Base-by-base conservation (phyloP, 2,113 vertebrate genomes). In the Xenotilapia flavipinnis region DNA sequence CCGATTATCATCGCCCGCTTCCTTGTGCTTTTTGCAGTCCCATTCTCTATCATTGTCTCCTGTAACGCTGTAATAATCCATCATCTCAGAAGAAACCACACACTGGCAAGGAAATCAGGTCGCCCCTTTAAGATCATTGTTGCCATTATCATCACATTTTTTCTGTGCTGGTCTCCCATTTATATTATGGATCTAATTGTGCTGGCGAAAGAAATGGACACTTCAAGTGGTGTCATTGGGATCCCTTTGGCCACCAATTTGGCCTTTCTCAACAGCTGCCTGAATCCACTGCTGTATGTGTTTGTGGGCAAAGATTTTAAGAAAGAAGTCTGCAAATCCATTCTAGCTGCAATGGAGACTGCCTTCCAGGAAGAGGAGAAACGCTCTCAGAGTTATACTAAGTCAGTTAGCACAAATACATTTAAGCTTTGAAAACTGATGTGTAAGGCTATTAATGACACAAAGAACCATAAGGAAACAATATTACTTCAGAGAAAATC, bases 331-430 rank as follows among this genome's bases (percentile, higher is more conserved):
- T 15, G 21, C 40, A 73, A 73, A 73, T 73, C 68, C 21, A 45
- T 73, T 45, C 3, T 45, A 45, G 9, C 40, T 1, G 95, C 95
- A 3, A 75, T 97, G 79, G 96, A 96, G 89, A 95, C 83, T 4
- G 95, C 96, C 21, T 96, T 97, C 85, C 95, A 95, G 51, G 97
- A 97, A 45, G 96, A 97, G 33, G 91, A 90, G 14, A 94, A 94
- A 33, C 94, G 90, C 53, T 95, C 95, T 31, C 92, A 95, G 51
- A 96, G 95, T 45, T 93, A 86, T 84, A 95, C 94, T 91, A 94
- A 94, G 89, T 96, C 96, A 54, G 92, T 94, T 90, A 68, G 94
- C 40, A 94, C 88, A 97, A 96, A 87, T 94, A 97, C 1, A 96
- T 95, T 85, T 97, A 96, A 6, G 91, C 94, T n/a, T 96, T 26